Evolutionary conservation across 2,113 vertebrate genomes (phyloP).

Genomic region (Hydrochoerus hydrochaeris): DNA sequence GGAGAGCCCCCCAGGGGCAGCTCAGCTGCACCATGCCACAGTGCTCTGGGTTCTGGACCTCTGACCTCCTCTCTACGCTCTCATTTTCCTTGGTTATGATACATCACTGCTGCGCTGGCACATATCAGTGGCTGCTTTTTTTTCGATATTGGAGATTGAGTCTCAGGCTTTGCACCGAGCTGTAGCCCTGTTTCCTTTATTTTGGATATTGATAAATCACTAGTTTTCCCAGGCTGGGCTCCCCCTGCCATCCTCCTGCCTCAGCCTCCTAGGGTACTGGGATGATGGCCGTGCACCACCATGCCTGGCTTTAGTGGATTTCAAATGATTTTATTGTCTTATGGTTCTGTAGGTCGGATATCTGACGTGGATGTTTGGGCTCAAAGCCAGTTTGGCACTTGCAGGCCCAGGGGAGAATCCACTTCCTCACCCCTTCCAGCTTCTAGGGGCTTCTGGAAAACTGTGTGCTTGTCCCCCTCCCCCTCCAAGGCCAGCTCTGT

Average conservation of each 20-base stretch:
- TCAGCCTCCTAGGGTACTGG: background rate
- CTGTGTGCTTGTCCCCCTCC: background rate
- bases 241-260: background rate
- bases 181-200: background rate
- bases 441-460: background rate
- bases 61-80: no score
- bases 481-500: background rate
- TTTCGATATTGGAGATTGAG: background rate
- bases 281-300: background rate
- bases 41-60: rapidly evolving
- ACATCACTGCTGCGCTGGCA: background rate
- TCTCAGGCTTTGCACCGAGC: background rate
- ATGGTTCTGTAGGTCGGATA: background rate
- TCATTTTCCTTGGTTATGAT: background rate
- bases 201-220: background rate
- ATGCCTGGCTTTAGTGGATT: background rate
- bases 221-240: background rate
- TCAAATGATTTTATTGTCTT: background rate
- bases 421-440: background rate
- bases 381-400: background rate
- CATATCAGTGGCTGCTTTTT: background rate
- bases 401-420: background rate
- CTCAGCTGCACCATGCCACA: rapidly evolving
- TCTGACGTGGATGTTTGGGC: background rate
- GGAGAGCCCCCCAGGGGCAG: rapidly evolving